Conservation (phyloP, 2,888 invertebrate genomes). For the Tineola bisselliella region DNA sequence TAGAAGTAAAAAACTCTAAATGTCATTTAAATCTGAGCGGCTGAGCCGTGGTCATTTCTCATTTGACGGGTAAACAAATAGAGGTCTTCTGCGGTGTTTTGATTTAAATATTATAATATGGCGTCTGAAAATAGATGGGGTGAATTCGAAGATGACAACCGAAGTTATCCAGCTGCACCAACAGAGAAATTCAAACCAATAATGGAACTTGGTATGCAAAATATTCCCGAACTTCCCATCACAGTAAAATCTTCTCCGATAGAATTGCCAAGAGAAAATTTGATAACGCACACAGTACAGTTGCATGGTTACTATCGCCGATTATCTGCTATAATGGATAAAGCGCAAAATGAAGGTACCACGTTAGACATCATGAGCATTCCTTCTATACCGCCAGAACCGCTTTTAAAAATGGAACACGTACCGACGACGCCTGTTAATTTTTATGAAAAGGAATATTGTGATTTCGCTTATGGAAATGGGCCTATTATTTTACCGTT, state of each 20-base stretch:
- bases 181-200: constrained; percentile 61
- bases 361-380: constrained; percentile 40
- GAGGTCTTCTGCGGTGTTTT: too few species aligned
- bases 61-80: too few species aligned
- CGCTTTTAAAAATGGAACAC: constrained; percentile 40
- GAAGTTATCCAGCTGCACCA: constrained; percentile 43
- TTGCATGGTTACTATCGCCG: constrained; percentile 47
- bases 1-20: too few species aligned
- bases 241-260: constrained; percentile 55
- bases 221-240: constrained; percentile 58
- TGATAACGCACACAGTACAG: constrained; percentile 57
- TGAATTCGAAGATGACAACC: constrained; percentile 44
- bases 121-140: constrained; percentile 47
- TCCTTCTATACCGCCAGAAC: constrained; percentile 43
- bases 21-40: too few species aligned
- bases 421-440: constrained; percentile 42
- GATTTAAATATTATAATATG: constrained; percentile 23
- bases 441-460: constrained; percentile 50
- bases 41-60: too few species aligned
- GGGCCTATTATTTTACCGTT: constrained; percentile 50
- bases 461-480: constrained; percentile 54
- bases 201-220: constrained; percentile 61
- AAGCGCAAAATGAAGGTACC: constrained; percentile 44
- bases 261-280: constrained; percentile 50
- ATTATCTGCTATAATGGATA: constrained; percentile 42